Conservation (phyloP, 2,113 vertebrate species). For the Triplophysa siluroides region DNA sequence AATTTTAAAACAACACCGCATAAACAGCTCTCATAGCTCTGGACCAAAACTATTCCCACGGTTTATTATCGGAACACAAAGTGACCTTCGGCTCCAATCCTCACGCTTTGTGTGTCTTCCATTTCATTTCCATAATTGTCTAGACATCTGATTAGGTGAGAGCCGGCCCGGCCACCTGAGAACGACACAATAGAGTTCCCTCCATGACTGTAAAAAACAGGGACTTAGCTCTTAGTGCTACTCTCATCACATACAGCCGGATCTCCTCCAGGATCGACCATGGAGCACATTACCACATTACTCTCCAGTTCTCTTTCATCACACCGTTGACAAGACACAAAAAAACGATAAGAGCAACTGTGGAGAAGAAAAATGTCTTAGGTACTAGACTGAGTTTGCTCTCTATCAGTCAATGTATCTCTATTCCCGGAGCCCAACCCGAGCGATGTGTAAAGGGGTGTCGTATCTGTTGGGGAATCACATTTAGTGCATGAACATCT, state of each 20-base stretch:
- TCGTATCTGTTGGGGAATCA: background rate
- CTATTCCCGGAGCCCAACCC: background rate
- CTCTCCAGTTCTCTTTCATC: conserved; percentile 17
- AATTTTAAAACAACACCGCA: background rate
- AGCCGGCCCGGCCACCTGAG: conserved; percentile 15
- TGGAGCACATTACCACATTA: conserved; percentile 9
- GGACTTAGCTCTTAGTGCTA: background rate
- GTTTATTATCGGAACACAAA: conserved; percentile 24
- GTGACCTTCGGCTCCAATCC: conserved; percentile 13
- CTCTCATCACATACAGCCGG: no score
- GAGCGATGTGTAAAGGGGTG: background rate
- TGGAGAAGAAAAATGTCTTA: background rate
- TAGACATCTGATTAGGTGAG: conserved; percentile 40
- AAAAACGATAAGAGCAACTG: conserved; percentile 8
- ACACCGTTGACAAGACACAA: conserved; percentile 3
- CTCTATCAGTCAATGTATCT: background rate
- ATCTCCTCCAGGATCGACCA: conserved; percentile 10
- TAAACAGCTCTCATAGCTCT: background rate
- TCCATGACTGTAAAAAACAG: conserved; percentile 1
- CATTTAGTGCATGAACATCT: background rate
- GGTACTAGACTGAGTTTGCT: background rate
- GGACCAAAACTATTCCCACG: background rate
- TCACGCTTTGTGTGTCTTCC: conserved; percentile 11
- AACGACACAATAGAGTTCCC: conserved; percentile 30
- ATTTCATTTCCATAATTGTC: conserved; percentile 42